Percentiles rank a stretch among this genome's conserved stretches.
These are phyloP conservation scores for Gopherus flavomarginatus DNA, from an alignment of 2,113 vertebrate genomes.

Conservation along the genomic window DNA sequence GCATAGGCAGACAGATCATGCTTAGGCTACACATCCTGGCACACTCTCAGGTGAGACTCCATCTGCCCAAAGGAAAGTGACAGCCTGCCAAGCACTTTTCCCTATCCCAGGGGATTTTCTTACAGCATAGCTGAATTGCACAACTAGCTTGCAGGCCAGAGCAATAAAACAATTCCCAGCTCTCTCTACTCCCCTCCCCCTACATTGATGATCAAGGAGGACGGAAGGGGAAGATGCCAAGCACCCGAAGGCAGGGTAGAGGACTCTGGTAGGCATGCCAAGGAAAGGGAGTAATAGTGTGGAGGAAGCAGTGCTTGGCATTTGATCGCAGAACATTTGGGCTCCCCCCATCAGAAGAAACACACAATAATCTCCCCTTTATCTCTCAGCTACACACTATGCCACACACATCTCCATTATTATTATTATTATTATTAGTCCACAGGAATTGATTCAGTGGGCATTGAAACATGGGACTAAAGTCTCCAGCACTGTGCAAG, in stretches of 20 bases:
- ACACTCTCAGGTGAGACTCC: rapidly evolving
- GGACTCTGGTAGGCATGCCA: background rate
- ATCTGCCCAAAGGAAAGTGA: background rate
- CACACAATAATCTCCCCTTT: background rate
- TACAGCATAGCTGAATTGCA: background rate
- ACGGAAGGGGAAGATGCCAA: background rate
- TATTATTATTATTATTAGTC: background rate
- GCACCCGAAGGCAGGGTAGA: background rate
- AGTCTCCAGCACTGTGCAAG: background rate
- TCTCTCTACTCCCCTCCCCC: background rate
- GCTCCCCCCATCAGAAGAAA: background rate
- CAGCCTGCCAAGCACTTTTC: background rate
- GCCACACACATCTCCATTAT: background rate
- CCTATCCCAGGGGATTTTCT: background rate
- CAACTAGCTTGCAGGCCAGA: background rate
- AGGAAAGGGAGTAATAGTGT: background rate
- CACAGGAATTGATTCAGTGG: background rate
- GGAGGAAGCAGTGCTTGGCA: constrained; percentile 31
- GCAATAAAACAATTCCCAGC: background rate
- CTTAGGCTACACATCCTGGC: too few relatives aligned
- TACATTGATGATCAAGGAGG: rapidly evolving
- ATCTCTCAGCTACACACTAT: rapidly evolving
- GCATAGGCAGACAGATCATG: background rate
- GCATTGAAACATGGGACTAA: background rate
- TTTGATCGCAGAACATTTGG: background rate